phyloP scores from a whole-genome alignment of 2,113 vertebrate species.

The Crotalus viridis region DNA sequence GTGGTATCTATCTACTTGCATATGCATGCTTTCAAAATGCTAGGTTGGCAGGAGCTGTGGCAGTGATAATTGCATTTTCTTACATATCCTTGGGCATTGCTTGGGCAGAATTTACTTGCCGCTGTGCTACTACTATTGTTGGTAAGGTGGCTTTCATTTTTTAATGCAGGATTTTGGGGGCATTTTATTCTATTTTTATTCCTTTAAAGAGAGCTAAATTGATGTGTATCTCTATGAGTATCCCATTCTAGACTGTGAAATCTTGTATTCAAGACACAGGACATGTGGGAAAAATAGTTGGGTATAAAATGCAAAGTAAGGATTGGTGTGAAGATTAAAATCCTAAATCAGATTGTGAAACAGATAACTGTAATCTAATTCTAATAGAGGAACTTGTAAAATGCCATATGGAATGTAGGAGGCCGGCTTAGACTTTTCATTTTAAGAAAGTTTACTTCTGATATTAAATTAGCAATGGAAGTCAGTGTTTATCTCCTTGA shows the following conservation, averaged over 20 bases:
- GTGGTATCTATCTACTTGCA: neutral
- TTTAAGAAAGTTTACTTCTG: neutral
- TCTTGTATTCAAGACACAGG: neutral
- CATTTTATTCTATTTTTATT: neutral
- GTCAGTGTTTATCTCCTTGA: neutral
- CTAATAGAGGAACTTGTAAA: neutral
- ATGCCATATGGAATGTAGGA: neutral
- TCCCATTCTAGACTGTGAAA: neutral
- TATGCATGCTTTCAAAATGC: neutral
- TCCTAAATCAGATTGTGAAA: neutral
- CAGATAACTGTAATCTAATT: neutral
- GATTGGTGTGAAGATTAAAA: neutral
- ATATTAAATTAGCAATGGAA: neutral
- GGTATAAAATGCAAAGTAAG: neutral
- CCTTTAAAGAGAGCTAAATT: neutral
- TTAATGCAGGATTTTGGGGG: neutral
- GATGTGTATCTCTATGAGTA: neutral
- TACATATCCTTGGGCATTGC: neutral
- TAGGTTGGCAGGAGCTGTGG: neutral
- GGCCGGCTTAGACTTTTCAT: neutral
- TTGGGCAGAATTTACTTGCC: neutral
- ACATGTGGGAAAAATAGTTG: neutral
- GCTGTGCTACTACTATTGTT: neutral
- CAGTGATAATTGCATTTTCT: neutral
- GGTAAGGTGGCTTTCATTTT: neutral